Percentiles rank a stretch among this genome's conserved stretches.
Evolutionary conservation across 2,797 vertebrate genomes (phyloP).

Genomic region (Mormyrops boulengeri): DNA sequence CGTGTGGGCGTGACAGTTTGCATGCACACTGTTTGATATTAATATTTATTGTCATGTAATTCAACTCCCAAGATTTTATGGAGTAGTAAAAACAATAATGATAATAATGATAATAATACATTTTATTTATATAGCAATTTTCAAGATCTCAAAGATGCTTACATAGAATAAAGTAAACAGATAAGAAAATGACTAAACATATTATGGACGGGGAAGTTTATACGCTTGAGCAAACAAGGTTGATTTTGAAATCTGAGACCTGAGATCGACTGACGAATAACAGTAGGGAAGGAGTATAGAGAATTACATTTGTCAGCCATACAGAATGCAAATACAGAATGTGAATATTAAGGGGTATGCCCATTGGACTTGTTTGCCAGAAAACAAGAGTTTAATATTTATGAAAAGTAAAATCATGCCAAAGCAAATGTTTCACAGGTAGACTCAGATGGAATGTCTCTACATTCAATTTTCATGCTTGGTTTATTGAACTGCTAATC

Average conservation of each 20-base stretch:
- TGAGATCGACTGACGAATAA: neutral
- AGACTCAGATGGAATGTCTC: neutral
- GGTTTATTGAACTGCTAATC: neutral
- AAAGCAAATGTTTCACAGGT: neutral
- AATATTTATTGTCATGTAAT: neutral
- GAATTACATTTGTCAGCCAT: neutral
- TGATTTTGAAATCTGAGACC: neutral
- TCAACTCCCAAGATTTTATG: neutral
- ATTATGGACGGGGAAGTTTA: neutral
- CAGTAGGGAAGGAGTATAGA: neutral
- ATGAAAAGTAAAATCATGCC: neutral
- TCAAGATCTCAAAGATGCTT: neutral
- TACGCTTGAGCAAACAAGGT: neutral
- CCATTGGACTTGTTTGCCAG: neutral
- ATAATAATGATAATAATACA: neutral
- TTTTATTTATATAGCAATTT: neutral
- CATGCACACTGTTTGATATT: neutral
- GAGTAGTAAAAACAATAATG: neutral
- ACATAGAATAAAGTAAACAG: neutral
- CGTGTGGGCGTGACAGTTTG: no score
- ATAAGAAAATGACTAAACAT: neutral
- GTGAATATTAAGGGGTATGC: neutral
- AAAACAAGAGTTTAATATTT: neutral
- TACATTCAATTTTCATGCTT: neutral
- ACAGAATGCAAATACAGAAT: neutral